phyloP scores from a whole-genome alignment of 2,797 vertebrate genomes.

The Coluber constrictor region DNA sequence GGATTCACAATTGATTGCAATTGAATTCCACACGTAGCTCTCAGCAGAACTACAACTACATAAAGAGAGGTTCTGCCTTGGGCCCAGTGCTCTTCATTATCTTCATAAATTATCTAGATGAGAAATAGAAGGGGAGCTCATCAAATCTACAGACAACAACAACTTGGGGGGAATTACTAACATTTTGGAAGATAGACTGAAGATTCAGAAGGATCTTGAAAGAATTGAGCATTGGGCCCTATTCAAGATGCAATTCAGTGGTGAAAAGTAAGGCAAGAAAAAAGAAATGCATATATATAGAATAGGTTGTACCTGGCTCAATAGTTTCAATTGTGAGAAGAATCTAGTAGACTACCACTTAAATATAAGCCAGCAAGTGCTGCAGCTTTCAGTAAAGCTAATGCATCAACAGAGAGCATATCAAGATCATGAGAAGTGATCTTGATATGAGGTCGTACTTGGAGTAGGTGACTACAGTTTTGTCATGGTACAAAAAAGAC shows the following conservation, averaged over 20 bases:
- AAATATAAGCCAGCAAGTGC: not conserved
- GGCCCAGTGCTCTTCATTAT: not conserved
- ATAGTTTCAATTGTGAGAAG: not conserved
- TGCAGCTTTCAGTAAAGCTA: not conserved
- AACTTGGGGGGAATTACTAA: not conserved
- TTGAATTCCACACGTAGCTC: not conserved
- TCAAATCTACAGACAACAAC: not conserved
- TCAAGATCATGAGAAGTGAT: not conserved
- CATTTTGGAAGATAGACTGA: not conserved
- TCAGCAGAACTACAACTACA: not conserved
- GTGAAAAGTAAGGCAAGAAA: not conserved
- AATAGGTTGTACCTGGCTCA: not conserved
- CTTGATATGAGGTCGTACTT: not conserved
- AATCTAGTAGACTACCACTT: not conserved
- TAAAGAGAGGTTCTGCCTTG: not conserved
- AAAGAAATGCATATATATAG: not conserved
- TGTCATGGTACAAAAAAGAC: not conserved
- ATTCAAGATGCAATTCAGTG: not conserved
- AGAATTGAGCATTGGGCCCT: not conserved
- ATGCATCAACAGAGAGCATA: not conserved
- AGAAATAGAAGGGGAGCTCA: not conserved
- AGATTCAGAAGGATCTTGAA: not conserved
- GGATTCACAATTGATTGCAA: not conserved
- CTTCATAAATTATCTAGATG: not conserved
- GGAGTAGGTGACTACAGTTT: not conserved